Base-by-base conservation (phyloP, 2,888 invertebrate genomes). In the Stenichneumon culpator region DNA sequence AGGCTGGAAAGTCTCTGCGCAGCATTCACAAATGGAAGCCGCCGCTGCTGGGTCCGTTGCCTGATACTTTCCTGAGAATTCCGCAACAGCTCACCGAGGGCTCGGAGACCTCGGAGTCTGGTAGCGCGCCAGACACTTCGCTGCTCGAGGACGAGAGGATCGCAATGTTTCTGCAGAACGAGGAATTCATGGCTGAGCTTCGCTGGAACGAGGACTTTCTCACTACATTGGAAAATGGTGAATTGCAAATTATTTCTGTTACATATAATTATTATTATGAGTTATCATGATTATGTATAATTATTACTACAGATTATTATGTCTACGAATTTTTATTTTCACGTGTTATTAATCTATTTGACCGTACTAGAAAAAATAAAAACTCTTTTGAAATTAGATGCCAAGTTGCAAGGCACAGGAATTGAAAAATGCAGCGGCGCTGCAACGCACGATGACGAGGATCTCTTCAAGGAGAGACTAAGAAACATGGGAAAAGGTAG, bases 171-270 rank as follows among this genome's bases (percentile, higher is more conserved):
- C 95, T 98, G 79, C 98, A 98, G 93, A 98, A 98, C 91, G 97
- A 98, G 92, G 98, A 98, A 94, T 98, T 98, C 90, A 96, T 98
- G 96, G 96, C 97, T 65, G 97, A 98, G 91, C 94, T 98, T 50
- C 95, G 97, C 82, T 97, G 97, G 96, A 97, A 98, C 93, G 96
- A 97, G 92, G 98, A 98, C 91, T 98, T 98, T 92, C 96, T 98
- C 95, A 96, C 96, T 32, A 97, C 97, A 0, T 94, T 98, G 69
- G 97, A 98, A 91, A 97, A 96, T 92, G 98, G 97, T 95, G 7
- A 14, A 5, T 2, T 36, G 3, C 28, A 22, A 25, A 28, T 60
- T 25, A 39, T 78, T 67, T 19, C 22, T 16, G 6, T 50, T 68
- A 22, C 54, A 7, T 19, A 54, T 73, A 44, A 22, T 25, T 60